A percentile compares a stretch with the other conserved stretches of the same genome.
phyloP scores from a whole-genome alignment of 2,888 invertebrate genomes.

The Agonopterix heracliana region DNA sequence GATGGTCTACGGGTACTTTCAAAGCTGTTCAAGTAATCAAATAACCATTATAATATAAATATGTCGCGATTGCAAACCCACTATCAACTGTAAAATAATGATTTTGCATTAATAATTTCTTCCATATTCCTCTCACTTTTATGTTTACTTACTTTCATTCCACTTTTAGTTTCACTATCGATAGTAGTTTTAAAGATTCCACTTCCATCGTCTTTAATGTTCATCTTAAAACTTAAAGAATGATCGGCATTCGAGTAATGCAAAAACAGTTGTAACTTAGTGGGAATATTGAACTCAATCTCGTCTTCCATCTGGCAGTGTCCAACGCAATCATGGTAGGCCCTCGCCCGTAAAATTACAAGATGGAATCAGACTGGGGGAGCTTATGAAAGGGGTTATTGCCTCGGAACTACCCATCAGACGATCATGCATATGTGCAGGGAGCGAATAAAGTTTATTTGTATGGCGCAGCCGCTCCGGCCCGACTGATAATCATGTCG shows the following conservation, averaged over 20 bases:
- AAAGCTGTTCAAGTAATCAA: constrained; percentile 22
- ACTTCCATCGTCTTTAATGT: neutral
- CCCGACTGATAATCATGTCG: constrained; percentile 64
- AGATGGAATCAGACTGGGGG: constrained; percentile 59
- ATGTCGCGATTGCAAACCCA: neutral
- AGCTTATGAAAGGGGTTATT: constrained; percentile 70
- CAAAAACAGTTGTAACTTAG: too few species aligned
- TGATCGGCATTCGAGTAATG: too few species aligned
- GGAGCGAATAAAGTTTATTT: constrained; percentile 74
- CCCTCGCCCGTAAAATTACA: constrained; percentile 68
- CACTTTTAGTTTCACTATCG: too few species aligned
- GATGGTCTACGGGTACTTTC: too few species aligned
- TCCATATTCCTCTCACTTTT: neutral
- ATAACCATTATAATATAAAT: constrained; percentile 23
- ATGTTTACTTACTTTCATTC: too few species aligned
- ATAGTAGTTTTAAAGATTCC: neutral
- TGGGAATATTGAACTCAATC: constrained; percentile 12
- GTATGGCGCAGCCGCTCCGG: constrained; percentile 51
- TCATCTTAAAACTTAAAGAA: too few species aligned
- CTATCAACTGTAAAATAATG: neutral
- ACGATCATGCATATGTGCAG: constrained; percentile 56
- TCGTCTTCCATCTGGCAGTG: constrained; percentile 24
- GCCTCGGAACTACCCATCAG: constrained; percentile 62
- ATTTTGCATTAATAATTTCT: neutral
- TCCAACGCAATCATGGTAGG: constrained; percentile 50